Evolutionary conservation across 2,113 vertebrate species (phyloP).

Genomic region (Globicephala melas): DNA sequence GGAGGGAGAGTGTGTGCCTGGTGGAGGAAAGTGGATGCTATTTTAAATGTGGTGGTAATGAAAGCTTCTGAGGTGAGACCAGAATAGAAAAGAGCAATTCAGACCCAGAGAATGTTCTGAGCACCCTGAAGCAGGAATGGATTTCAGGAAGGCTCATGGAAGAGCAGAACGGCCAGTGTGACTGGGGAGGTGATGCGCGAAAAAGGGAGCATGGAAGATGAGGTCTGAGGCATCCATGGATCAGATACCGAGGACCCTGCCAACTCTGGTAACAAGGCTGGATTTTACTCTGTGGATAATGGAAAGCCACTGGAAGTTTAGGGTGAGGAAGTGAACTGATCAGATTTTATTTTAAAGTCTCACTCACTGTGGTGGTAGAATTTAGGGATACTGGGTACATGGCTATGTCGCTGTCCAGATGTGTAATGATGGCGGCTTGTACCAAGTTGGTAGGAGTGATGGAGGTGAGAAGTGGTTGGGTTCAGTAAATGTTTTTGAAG

Average conservation of each 20-base stretch:
- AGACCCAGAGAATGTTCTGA: neutral
- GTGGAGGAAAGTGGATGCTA: neutral
- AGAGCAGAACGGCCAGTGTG: accelerated
- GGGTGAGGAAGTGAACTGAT: neutral
- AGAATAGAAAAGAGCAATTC: accelerated
- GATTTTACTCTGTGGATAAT: neutral
- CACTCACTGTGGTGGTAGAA: neutral
- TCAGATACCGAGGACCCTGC: accelerated
- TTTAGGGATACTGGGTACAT: neutral
- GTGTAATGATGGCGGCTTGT: neutral
- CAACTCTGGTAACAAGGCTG: accelerated
- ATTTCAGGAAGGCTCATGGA: neutral
- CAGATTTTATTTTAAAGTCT: neutral
- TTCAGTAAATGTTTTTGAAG: neutral
- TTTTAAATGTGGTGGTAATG: accelerated
- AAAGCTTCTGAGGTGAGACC: too few relatives aligned
- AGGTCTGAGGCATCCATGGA: accelerated
- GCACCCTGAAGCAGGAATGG: accelerated
- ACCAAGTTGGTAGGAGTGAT: too few relatives aligned
- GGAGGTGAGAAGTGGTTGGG: neutral
- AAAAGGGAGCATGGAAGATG: accelerated
- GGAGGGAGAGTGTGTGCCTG: accelerated
- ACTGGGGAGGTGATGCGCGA: neutral
- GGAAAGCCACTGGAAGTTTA: neutral
- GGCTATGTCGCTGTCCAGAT: too few relatives aligned